Percentiles rank a stretch among this genome's conserved stretches.
Conservation (phyloP, 2,888 invertebrate genomes). For the Frankliniella intonsa region DNA sequence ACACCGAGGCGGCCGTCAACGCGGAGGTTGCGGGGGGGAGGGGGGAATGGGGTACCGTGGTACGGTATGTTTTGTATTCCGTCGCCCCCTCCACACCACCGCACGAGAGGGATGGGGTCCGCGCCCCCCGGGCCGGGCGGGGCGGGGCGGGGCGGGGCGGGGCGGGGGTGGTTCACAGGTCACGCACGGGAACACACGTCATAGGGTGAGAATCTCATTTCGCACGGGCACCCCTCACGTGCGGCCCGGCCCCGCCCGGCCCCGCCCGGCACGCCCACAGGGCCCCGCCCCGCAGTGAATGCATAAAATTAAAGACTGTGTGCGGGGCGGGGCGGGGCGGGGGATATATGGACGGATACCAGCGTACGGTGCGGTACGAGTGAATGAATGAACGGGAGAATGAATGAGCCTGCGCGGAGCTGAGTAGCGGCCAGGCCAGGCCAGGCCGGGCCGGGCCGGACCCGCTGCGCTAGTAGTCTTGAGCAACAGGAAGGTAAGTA, state of each 20-base stretch:
- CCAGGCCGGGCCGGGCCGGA: background rate
- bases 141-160: too few relatives aligned
- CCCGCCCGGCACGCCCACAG: background rate
- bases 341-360: background rate
- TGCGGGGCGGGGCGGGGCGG: too few relatives aligned
- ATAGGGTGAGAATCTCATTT: slow-evolving; percentile 20
- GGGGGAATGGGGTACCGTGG: too few relatives aligned
- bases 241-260: background rate
- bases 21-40: too few relatives aligned
- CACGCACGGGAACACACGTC: background rate
- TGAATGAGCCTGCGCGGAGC: background rate
- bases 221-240: background rate
- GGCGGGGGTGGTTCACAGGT: too few relatives aligned
- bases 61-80: too few relatives aligned
- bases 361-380: background rate
- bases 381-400: background rate
- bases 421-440: too few relatives aligned
- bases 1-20: too few relatives aligned
- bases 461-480: background rate
- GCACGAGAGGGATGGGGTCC: too few relatives aligned
- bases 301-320: too few relatives aligned
- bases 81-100: too few relatives aligned
- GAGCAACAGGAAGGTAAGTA: too few relatives aligned
- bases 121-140: background rate
- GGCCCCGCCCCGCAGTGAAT: background rate